These are phyloP conservation scores for Pangasius djambal DNA, from an alignment of 2,797 vertebrate species.

Conservation along the genomic window DNA sequence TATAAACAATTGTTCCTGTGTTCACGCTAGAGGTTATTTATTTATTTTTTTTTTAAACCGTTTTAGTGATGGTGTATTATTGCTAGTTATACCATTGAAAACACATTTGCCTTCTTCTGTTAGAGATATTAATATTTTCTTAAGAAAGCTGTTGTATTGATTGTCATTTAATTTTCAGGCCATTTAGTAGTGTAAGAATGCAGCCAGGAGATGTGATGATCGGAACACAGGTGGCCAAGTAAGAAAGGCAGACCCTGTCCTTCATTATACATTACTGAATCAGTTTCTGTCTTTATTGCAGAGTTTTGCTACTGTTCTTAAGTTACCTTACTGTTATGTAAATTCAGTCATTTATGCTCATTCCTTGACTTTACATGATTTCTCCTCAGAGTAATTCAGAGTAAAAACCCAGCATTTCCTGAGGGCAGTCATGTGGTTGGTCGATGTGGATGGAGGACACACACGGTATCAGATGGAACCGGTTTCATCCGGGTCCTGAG, in stretches of 20 bases:
- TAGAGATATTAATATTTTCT: background rate
- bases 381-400: slow-evolving; percentile 80
- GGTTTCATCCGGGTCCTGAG: slow-evolving; percentile 69
- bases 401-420: slow-evolving; percentile 80
- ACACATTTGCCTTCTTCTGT: background rate
- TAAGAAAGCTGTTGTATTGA: background rate
- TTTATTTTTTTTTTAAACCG: background rate
- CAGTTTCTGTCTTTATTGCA: background rate
- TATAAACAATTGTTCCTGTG: background rate
- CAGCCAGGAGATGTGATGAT: slow-evolving; percentile 87
- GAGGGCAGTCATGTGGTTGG: slow-evolving; percentile 75
- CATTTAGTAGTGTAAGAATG: slow-evolving; percentile 64
- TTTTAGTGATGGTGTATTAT: background rate
- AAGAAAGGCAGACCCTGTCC: slow-evolving; percentile 58
- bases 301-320: background rate
- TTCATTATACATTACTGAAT: background rate
- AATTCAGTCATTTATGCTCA: background rate
- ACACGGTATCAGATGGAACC: slow-evolving; percentile 79
- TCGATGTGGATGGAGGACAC: slow-evolving; percentile 82
- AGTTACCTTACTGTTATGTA: background rate
- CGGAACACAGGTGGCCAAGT: slow-evolving; percentile 91
- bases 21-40: background rate
- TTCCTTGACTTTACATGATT: background rate
- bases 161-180: slow-evolving; percentile 25
- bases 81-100: background rate